Percentiles rank a stretch among this genome's conserved stretches.
Evolutionary conservation across 2,113 vertebrate genomes (phyloP).

Genomic region (Thermophis baileyi): DNA sequence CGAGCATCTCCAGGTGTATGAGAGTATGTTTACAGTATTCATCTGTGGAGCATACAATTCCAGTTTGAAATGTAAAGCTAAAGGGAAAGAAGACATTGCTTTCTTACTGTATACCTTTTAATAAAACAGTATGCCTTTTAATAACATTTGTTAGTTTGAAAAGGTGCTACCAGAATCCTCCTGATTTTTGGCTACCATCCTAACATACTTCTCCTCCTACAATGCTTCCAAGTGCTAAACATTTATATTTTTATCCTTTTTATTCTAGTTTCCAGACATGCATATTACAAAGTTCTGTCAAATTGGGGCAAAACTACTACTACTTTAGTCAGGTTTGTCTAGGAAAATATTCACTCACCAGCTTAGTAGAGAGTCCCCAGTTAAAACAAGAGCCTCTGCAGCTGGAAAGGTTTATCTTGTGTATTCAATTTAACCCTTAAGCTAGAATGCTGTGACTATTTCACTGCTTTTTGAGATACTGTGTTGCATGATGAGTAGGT

Average conservation of each 20-base stretch:
- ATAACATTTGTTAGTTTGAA: not conserved
- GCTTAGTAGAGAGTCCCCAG: not conserved
- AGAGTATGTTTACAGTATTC: not conserved
- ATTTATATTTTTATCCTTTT: not conserved
- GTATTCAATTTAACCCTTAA: not conserved
- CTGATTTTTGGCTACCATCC: not conserved
- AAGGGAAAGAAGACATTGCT: not conserved
- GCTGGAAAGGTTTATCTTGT: not conserved
- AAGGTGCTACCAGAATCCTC: not conserved
- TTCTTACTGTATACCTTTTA: not conserved
- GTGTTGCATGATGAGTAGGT: not conserved
- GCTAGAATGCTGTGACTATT: not conserved
- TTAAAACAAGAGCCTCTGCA: not conserved
- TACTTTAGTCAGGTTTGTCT: not conserved
- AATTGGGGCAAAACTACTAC: not conserved
- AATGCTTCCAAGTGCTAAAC: not conserved
- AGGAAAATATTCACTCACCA: not conserved
- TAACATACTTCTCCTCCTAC: not conserved
- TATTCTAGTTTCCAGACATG: not conserved
- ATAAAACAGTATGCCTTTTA: not conserved
- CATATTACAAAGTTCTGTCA: not conserved
- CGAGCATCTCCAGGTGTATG: not conserved
- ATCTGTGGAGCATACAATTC: not conserved
- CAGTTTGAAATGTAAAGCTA: not conserved
- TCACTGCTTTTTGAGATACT: not conserved